Percentiles rank a stretch among this genome's conserved stretches.
These are phyloP conservation scores for Phocoena sinus DNA, from an alignment of 2,113 vertebrate species.

Conservation along the genomic window DNA sequence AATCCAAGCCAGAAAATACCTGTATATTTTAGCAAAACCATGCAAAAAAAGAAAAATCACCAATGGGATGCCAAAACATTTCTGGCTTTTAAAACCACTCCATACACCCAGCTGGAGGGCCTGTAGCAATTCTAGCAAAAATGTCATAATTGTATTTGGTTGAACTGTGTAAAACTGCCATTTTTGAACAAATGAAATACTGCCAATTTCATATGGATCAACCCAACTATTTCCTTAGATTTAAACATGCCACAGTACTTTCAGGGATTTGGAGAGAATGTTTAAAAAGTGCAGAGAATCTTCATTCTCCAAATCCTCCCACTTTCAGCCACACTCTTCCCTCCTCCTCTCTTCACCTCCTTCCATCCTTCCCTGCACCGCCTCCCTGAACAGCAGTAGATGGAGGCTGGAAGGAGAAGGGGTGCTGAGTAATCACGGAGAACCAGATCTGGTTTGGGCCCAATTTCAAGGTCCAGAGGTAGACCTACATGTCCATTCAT, in stretches of 20 bases:
- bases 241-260: background rate
- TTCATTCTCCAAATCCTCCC: background rate
- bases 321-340: background rate
- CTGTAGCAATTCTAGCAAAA: background rate
- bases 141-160: background rate
- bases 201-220: background rate
- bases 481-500: background rate
- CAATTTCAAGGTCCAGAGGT: background rate
- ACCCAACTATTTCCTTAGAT: background rate
- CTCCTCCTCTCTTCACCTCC: background rate
- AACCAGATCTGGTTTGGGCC: background rate
- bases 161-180: background rate
- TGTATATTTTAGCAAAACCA: background rate
- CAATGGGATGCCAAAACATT: background rate
- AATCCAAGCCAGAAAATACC: background rate
- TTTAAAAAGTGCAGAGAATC: background rate
- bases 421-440: accelerated
- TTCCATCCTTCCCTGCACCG: background rate
- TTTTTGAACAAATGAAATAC: background rate
- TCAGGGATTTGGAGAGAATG: background rate
- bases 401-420: background rate
- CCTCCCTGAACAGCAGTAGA: background rate
- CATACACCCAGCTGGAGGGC: background rate
- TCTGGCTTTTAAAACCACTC: background rate
- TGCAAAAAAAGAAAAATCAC: background rate